Conservation (phyloP, 2,113 vertebrate genomes). For the Haemorhous mexicanus region DNA sequence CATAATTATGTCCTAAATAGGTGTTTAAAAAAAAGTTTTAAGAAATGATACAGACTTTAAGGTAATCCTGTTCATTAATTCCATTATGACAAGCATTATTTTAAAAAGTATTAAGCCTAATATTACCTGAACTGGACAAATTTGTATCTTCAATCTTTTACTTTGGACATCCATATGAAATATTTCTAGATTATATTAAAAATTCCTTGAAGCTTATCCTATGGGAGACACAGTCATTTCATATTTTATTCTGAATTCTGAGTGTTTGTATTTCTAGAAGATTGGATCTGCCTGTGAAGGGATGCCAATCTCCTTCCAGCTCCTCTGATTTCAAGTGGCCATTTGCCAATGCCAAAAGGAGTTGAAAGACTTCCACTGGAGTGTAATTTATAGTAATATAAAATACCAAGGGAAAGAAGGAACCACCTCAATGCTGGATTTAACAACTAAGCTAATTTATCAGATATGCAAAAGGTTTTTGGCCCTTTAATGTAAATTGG, state of each 20-base stretch:
- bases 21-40: neutral
- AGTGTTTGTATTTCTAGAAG: neutral
- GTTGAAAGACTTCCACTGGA: neutral
- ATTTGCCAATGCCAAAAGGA: neutral
- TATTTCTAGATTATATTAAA: neutral
- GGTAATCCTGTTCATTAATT: neutral
- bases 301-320: neutral
- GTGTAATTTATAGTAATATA: neutral
- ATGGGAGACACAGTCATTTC: neutral
- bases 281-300: neutral
- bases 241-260: neutral
- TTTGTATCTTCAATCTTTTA: neutral
- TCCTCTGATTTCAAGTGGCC: neutral
- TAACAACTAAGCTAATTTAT: neutral
- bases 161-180: neutral
- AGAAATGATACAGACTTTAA: neutral
- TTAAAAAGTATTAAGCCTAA: neutral
- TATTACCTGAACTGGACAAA: neutral
- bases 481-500: neutral
- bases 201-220: neutral
- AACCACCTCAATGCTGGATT: neutral
- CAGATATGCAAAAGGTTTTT: neutral
- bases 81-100: neutral
- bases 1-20: neutral
- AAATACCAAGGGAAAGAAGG: neutral